These are phyloP conservation scores for Sebastes steindachneri DNA, from an alignment of 2,797 vertebrate genomes.

Conservation along the genomic window DNA sequence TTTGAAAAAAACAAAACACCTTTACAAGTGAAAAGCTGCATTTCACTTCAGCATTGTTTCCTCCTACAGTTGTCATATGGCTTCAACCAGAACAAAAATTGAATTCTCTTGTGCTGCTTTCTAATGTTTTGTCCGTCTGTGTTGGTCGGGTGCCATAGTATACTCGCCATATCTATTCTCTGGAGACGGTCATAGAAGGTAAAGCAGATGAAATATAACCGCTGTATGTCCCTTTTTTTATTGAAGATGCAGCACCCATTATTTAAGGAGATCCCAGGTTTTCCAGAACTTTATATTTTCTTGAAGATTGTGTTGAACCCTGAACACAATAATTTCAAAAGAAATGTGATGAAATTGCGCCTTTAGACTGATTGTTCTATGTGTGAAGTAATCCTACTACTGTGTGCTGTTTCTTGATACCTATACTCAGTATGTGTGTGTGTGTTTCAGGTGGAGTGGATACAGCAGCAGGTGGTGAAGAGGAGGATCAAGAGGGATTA, in stretches of 20 bases:
- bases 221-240: neutral
- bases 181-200: neutral
- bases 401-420: neutral
- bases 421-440: neutral
- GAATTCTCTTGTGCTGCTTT: neutral
- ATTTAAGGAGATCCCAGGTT: neutral
- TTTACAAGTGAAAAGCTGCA: neutral
- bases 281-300: neutral
- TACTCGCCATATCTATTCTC: neutral
- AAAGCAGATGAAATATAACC: neutral
- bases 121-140: constrained; percentile 1
- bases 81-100: neutral
- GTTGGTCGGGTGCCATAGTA: neutral
- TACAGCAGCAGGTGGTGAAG: constrained; percentile 97
- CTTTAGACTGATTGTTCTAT: neutral
- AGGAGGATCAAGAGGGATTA: constrained; percentile 97
- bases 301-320: neutral
- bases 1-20: neutral
- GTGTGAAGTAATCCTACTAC: neutral
- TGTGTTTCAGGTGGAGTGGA: constrained; percentile 93
- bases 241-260: neutral
- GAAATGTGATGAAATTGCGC: neutral
- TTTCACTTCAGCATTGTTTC: neutral
- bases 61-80: neutral
- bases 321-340: neutral